Base-by-base conservation (phyloP, 1,140 invertebrate genomes). In the Oncopodura yosiiana region DNA sequence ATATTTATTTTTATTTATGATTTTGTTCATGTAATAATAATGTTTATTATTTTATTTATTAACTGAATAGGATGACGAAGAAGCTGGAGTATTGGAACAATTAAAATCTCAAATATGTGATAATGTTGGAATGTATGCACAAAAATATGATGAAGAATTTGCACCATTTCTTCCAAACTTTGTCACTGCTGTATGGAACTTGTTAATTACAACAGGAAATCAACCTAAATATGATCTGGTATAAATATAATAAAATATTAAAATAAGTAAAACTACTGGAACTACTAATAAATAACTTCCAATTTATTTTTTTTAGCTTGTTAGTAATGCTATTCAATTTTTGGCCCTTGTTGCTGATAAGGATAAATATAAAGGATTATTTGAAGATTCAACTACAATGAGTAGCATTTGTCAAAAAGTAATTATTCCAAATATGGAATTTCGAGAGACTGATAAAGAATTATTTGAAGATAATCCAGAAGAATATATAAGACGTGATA, bases 61-160 rank as follows among this genome's bases (percentile, higher is more conserved):
- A n/a, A n/a, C 46, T 41, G 9, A 30, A 29, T 66, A 85, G 73
- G 84, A 87, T 64, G 85, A 89, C 56, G 88, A 93, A 63, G 90
- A 94, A 66, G 78, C 90, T 1, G 91, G 91, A 12, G 72, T 95
- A 1, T 74, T 95, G 61, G 93, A 96, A 69, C 83, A 92, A 65
- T 74, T 96, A 2, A 86, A 90, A 62, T 90, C 91, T 0, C 91
- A 97, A 75, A 84, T 98, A 16, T 97, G 94, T 71, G 91, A 95
- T 67, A 96, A 95, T 69, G 81, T 94, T 14, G 79, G 85, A 2
- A 73, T 99, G 26, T 99, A 96, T 73, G 94, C 94, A 1, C 84
- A 92, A 62, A 98, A 97, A 69, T 99, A 98, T 67, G 90, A 94
- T 69, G 94, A 98, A 72, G 94, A 98, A 68, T 98, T 98, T 71